Evolutionary conservation across 1,140 invertebrate species (phyloP), one percentile per base, ranked within the genome.

Genomic region (Drosophila subpulchrella): DNA sequence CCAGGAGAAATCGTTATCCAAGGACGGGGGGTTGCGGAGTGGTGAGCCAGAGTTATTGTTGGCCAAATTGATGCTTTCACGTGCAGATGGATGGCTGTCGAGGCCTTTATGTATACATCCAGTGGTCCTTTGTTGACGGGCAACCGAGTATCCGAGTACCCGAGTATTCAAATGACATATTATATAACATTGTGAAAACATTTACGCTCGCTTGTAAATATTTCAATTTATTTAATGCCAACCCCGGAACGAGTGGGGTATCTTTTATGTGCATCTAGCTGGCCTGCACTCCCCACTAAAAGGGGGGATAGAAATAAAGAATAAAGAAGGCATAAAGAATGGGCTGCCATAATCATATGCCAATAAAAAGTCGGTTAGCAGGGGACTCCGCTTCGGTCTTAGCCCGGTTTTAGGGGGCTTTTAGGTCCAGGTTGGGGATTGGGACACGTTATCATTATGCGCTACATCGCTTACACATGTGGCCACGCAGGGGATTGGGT

Each of bases 291-390:
- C 55, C 61, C 57, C 44, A 42, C 15, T 17, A 7, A 17, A 6
- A 4, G 6, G 6, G 6, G 0, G 6, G 15, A 34, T 6, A 13
- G 24, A 48, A 41, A 41, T 42, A 34, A 34, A 6, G 41, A 3
- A 46, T 46, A 24, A 46, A 12, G 42, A 41, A 20, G 41, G 47
- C 80, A 84, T 84, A 89, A 89, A 89, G 75, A 89, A 89, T 89
- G 80, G 76, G 42, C 67, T 50, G 51, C 84, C 84, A 89, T 89
- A 89, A 89, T 81, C 84, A 89, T 90, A 89, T 89, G 77, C 80
- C 84, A 89, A 89, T 89, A 89, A 89, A 88, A 89, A 86, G 83
- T 72, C 84, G 84, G 84, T 89, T 89, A 84, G 77, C 85, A 71
- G 67, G 42, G 50, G 50, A 41, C 66, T 71, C 53, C 27, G 15